Percentiles rank a stretch among this genome's conserved stretches.
Evolutionary conservation across 2,113 vertebrate species (phyloP).

Genomic region (Silurus glanis): DNA sequence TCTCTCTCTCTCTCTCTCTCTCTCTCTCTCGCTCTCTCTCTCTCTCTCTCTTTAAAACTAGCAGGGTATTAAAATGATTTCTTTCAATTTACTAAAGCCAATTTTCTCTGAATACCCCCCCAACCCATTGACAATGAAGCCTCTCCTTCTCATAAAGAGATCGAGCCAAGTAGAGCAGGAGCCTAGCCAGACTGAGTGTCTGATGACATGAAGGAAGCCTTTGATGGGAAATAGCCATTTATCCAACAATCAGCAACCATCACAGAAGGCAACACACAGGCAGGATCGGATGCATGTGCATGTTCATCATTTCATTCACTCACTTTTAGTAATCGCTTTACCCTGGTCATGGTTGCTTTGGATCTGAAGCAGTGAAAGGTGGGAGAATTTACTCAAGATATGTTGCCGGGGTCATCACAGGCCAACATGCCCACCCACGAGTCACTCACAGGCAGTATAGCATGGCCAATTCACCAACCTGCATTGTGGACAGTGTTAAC

Average conservation of each 20-base stretch:
- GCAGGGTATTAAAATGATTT: constrained; percentile 56
- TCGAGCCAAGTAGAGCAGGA: constrained; percentile 36
- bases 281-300: constrained; percentile 37
- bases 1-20: no score
- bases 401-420: not conserved
- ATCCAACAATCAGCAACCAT: constrained; percentile 56
- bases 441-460: not conserved
- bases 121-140: constrained; percentile 23
- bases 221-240: constrained; percentile 55
- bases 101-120: constrained; percentile 30
- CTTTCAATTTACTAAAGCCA: constrained; percentile 51
- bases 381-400: not conserved
- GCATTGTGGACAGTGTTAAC: not conserved
- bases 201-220: constrained; percentile 19
- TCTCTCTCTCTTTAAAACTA: constrained; percentile 19
- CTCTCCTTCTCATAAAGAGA: constrained; percentile 5
- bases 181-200: constrained; percentile 27
- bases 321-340: not conserved
- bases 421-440: not conserved
- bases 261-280: constrained; percentile 44
- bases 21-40: no score
- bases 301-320: not conserved
- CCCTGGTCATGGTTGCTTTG: no score
- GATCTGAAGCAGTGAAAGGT: not conserved
- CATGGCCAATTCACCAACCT: not conserved